Percentiles rank a stretch among this genome's conserved stretches.
phyloP scores from a whole-genome alignment of 2,888 invertebrate species.

The Allophyes oxyacanthae region DNA sequence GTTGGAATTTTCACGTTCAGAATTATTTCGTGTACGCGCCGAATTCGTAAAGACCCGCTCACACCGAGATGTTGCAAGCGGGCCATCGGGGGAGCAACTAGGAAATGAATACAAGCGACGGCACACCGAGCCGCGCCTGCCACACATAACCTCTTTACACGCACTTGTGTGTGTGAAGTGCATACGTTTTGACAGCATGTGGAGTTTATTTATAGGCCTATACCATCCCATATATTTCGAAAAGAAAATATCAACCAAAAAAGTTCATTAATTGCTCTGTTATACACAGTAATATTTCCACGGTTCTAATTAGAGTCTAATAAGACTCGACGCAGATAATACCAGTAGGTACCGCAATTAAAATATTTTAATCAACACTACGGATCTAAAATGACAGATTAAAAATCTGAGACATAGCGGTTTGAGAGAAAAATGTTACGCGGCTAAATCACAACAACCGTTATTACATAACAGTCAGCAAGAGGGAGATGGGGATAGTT shows the following conservation, averaged over 20 bases:
- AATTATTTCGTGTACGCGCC: constrained; percentile 78
- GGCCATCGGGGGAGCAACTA: constrained; percentile 86
- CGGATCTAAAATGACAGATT: constrained; percentile 60
- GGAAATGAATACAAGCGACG: constrained; percentile 82
- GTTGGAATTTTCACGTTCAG: constrained; percentile 40
- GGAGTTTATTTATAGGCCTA: constrained; percentile 79
- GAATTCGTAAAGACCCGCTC: constrained; percentile 84
- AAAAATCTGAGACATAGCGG: constrained; percentile 74
- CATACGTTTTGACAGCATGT: constrained; percentile 82
- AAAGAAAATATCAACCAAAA: constrained; percentile 28
- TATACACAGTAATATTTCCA: constrained; percentile 2
- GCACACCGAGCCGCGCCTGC: constrained; percentile 72
- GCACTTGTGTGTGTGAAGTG: constrained; percentile 69
- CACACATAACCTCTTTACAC: constrained; percentile 62
- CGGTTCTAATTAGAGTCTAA: constrained; percentile 44
- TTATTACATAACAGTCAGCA: constrained; percentile 87
- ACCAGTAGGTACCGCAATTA: constrained; percentile 47
- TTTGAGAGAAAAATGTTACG: constrained; percentile 85
- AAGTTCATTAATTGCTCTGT: constrained; percentile 12
- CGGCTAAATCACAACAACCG: constrained; percentile 86
- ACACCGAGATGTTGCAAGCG: constrained; percentile 86
- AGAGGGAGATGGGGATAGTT: constrained; percentile 67
- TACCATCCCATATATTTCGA: constrained; percentile 43
- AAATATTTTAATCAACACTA: constrained; percentile 45
- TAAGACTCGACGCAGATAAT: constrained; percentile 34